Conservation (phyloP, 2,113 vertebrate genomes). For the Rhea americana region DNA sequence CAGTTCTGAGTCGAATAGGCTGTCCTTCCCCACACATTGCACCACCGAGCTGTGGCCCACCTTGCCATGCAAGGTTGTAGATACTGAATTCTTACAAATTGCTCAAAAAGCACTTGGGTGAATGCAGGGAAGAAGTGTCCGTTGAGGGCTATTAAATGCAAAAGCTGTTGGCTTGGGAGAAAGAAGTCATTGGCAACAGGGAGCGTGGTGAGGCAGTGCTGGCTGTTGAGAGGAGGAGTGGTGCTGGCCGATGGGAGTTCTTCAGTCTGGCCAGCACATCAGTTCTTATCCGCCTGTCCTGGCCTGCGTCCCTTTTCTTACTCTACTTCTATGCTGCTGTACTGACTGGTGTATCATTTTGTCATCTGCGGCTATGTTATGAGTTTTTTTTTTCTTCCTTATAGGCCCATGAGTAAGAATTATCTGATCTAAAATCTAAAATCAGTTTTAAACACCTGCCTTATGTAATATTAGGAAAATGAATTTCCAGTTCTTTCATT, state of each 20-base stretch:
- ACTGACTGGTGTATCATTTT: background rate
- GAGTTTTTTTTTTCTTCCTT: too few relatives aligned
- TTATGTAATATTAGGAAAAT: background rate
- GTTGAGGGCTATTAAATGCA: slow-evolving; percentile 5
- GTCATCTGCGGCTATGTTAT: too few relatives aligned
- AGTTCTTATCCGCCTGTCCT: background rate
- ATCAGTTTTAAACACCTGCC: too few relatives aligned
- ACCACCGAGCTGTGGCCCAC: background rate
- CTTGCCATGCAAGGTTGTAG: background rate
- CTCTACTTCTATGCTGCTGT: too few relatives aligned
- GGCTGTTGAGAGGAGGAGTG: too few relatives aligned
- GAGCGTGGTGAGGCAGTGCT: too few relatives aligned
- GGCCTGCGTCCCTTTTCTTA: background rate
- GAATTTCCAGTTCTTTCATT: background rate
- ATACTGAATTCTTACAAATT: background rate
- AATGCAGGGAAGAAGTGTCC: background rate
- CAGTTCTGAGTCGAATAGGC: accelerated
- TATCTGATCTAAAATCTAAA: too few relatives aligned
- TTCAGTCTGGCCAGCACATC: too few relatives aligned
- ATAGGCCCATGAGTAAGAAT: too few relatives aligned
- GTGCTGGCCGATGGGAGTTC: too few relatives aligned
- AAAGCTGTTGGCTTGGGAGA: background rate
- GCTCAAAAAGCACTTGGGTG: slow-evolving; percentile 3
- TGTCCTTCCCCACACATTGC: background rate
- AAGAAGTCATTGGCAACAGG: too few relatives aligned